Evolutionary conservation across 2,888 invertebrate species (phyloP).

Genomic region (Leptura quadrifasciata): DNA sequence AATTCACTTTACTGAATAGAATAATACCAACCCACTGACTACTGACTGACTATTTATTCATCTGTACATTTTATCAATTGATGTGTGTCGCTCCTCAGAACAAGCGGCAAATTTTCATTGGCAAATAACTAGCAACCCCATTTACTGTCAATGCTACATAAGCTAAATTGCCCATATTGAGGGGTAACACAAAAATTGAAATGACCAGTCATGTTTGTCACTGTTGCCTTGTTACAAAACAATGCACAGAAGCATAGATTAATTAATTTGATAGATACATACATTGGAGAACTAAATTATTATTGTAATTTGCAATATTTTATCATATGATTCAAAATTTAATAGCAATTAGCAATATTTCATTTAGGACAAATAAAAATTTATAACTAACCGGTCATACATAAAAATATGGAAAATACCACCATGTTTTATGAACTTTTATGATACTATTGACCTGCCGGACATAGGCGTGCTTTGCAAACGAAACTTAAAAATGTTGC

Average conservation of each 20-base stretch:
- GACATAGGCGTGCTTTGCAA: neutral
- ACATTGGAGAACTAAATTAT: constrained; percentile 4
- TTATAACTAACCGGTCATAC: too few relatives aligned
- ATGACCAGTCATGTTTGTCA: neutral
- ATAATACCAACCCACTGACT: neutral
- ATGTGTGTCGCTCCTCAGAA: constrained; percentile 6
- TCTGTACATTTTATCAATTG: constrained; percentile 16
- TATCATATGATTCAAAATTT: neutral
- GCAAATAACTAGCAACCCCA: constrained; percentile 31
- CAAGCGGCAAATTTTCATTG: constrained; percentile 29
- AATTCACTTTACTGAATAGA: neutral
- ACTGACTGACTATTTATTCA: too few relatives aligned
- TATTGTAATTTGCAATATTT: constrained; percentile 7
- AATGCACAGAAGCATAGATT: constrained; percentile 19
- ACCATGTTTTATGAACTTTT: neutral
- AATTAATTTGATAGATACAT: constrained; percentile 7
- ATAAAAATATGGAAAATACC: constrained; percentile 1
- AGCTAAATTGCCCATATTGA: constrained; percentile 27
- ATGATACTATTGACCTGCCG: too few relatives aligned
- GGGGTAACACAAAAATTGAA: constrained; percentile 7
- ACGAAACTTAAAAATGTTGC: neutral
- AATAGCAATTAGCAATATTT: constrained; percentile 1
- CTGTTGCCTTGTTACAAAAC: constrained; percentile 10
- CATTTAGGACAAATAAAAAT: neutral
- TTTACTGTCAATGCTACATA: constrained; percentile 14